phyloP scores from a whole-genome alignment of 1,140 invertebrate species.

The Sycophila sp. region DNA sequence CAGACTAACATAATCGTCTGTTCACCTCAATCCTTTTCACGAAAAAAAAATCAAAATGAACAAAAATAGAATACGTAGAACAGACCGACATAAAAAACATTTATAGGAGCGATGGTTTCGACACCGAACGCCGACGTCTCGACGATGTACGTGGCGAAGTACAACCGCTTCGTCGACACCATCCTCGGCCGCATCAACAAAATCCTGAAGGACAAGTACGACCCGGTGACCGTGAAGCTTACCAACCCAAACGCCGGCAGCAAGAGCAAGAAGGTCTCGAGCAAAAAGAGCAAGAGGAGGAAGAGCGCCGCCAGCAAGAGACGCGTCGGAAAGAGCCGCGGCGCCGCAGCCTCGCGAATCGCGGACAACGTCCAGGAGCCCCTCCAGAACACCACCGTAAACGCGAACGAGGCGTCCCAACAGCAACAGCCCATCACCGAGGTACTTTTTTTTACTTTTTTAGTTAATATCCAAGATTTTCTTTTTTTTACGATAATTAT shows the following conservation, averaged over 20 bases:
- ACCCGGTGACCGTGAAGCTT: constrained; percentile 84
- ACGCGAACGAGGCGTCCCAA: no score
- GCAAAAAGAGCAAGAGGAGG: constrained; percentile 39
- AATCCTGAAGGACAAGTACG: constrained; percentile 79
- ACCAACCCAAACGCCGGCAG: constrained; percentile 67
- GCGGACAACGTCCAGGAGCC: not conserved
- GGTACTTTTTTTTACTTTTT: not conserved
- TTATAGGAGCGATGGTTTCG: constrained; percentile 58
- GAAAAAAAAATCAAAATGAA: not conserved
- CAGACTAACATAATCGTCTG: no score
- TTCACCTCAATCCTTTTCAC: no score
- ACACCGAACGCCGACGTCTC: constrained; percentile 67
- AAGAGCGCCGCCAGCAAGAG: constrained; percentile 39
- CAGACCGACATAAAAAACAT: constrained; percentile 22
- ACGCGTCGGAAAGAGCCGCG: constrained; percentile 38
- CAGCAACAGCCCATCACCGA: not conserved
- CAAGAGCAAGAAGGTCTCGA: constrained; percentile 42
- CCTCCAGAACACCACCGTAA: constrained; percentile 2
- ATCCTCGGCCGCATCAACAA: constrained; percentile 82
- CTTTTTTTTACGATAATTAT: not conserved
- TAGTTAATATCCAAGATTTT: not conserved
- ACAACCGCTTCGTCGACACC: constrained; percentile 84
- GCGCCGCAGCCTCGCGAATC: not conserved
- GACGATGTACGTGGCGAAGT: constrained; percentile 78
- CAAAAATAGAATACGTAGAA: not conserved